Evolutionary conservation across 1,140 invertebrate species (phyloP).

Genomic region (Brachionus manjavacas): DNA sequence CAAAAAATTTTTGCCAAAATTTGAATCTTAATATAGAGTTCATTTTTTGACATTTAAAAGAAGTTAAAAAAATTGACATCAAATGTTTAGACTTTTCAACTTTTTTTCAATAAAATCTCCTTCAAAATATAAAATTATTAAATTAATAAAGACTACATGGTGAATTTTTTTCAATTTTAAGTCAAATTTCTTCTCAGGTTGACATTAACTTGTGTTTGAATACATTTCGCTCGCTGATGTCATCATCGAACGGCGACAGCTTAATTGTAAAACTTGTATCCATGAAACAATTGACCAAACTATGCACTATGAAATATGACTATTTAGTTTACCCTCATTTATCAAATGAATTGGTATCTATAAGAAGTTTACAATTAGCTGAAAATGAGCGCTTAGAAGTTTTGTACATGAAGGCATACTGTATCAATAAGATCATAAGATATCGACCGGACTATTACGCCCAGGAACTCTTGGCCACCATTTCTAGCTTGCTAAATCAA

Average conservation of each 20-base stretch:
- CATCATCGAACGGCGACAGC: background rate
- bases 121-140: no score
- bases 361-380: background rate
- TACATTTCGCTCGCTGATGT: background rate
- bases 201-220: background rate
- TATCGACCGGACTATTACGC: conserved; percentile 38
- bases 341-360: conserved; percentile 3
- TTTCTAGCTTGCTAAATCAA: conserved; percentile 13
- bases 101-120: no score
- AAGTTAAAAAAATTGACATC: no score
- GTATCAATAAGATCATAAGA: conserved; percentile 17
- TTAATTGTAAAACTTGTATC: conserved; percentile 6
- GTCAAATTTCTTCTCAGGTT: background rate
- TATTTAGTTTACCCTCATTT: conserved; percentile 32
- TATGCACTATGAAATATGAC: conserved; percentile 25
- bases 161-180: no score
- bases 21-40: no score
- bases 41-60: no score
- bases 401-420: conserved; percentile 30
- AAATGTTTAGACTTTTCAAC: no score
- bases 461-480: conserved; percentile 24
- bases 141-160: no score
- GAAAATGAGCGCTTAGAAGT: conserved; percentile 7
- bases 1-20: no score
- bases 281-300: conserved; percentile 22